Conservation (phyloP, 2,888 invertebrate species). For the Adelognathus sp. region DNA sequence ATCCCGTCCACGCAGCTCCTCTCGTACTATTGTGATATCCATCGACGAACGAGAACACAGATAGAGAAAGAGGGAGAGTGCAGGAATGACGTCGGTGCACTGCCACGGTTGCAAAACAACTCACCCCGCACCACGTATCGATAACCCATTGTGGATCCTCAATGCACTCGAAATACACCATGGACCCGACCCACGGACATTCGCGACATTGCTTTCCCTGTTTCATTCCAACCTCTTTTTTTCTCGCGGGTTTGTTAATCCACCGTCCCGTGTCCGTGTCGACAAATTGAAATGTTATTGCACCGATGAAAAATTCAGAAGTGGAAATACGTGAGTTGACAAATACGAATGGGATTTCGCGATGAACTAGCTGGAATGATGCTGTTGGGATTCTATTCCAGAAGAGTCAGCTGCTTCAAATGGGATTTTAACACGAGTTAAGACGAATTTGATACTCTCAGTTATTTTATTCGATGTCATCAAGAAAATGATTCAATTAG, state of each 20-base stretch:
- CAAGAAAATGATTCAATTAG: no score
- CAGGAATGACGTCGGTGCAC: slow-evolving; percentile 39
- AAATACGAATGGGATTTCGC: not conserved
- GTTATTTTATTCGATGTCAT: no score
- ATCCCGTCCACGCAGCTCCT: slow-evolving; percentile 56
- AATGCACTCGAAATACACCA: slow-evolving; percentile 59
- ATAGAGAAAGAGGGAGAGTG: no score
- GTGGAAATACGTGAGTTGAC: not conserved
- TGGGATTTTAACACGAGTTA: no score
- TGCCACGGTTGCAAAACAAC: slow-evolving; percentile 62
- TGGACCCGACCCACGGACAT: slow-evolving; percentile 28
- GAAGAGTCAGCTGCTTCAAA: no score
- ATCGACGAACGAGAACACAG: slow-evolving; percentile 61
- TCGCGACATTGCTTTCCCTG: slow-evolving; percentile 45
- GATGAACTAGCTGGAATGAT: no score
- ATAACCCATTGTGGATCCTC: slow-evolving; percentile 59
- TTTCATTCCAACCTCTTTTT: slow-evolving; percentile 56
- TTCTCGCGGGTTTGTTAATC: slow-evolving; percentile 56
- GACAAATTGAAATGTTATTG: slow-evolving; percentile 52
- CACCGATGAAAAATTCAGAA: slow-evolving; percentile 9
- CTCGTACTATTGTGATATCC: slow-evolving; percentile 61
- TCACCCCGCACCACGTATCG: slow-evolving; percentile 51
- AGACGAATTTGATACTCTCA: no score
- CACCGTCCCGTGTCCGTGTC: not conserved
- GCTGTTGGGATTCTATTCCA: no score